A percentile compares a stretch with the other conserved stretches of the same genome.
These are phyloP conservation scores for Hystrix cristata DNA, from an alignment of 2,113 vertebrate species.

Conservation along the genomic window DNA sequence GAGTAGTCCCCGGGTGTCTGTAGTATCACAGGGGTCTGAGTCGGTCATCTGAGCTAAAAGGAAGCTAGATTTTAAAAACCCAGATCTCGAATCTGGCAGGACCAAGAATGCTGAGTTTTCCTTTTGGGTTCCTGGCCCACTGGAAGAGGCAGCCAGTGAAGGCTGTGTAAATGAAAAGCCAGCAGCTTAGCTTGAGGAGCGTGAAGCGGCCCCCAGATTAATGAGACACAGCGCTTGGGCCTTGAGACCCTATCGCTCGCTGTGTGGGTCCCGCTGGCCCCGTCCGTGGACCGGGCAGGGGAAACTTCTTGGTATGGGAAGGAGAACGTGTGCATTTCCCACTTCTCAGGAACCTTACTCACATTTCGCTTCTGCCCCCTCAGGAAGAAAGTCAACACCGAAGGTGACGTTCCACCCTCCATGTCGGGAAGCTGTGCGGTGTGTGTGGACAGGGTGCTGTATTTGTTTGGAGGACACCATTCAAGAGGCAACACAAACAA, in stretches of 20 bases:
- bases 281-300: background rate
- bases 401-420: constrained; percentile 94
- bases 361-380: background rate
- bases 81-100: background rate
- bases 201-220: background rate
- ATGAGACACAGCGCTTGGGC: no score
- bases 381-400: constrained; percentile 93
- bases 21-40: background rate
- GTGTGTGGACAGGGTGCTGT: constrained; percentile 95
- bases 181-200: background rate
- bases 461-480: constrained; percentile 97
- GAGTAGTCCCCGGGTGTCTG: background rate
- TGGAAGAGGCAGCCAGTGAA: background rate
- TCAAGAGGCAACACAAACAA: constrained; percentile 96
- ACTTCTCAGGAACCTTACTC: background rate
- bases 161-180: background rate
- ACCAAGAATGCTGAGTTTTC: background rate
- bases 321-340: background rate
- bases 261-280: background rate
- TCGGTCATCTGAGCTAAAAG: background rate
- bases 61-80: background rate
- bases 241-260: background rate
- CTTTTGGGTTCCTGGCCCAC: background rate
- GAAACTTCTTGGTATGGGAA: background rate
- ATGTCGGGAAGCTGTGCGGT: constrained; percentile 98